Base-by-base conservation (phyloP, 2,113 vertebrate genomes). In the Motacilla tschutschensis region DNA sequence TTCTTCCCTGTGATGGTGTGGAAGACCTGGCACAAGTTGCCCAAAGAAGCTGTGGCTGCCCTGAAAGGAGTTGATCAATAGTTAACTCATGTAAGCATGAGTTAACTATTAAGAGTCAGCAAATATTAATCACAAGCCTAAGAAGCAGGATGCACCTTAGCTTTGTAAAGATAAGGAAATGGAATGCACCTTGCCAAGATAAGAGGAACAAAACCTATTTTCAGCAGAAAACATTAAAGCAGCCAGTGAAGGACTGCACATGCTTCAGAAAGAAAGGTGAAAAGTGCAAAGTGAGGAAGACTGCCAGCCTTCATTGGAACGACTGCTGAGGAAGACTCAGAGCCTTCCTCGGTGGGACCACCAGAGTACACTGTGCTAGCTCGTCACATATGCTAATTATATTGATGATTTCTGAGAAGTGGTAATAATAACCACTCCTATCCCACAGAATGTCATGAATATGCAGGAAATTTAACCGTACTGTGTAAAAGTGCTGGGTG, bases 301-400 rank as follows among this genome's bases (percentile, higher is more conserved):
- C n/a, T 44, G 31, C n/a, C 2, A 0, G 40, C 69, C 31, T 55
- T 35, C 25, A 35, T 8, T 9, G 6, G 40, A 26, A 55, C 2
- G 0, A 44, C 17, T 3, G 12, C 38, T 53, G 38, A 54, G 9
- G 38, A 70, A 33, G 31, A 70, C 17, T 54, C 0, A 0, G 38
- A 71, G 67, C 17, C 48, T 33, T 41, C 29, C 29, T 41, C 38
- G 11, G 29, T 26, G 29, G 0, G 2, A 53, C 17, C 50, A 71
- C n/a, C 51, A 35, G 18, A 17, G 40, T 3, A 55, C 40, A 44
- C 31, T 35, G 31, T 3, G 1, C 25, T 12, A 4, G 44, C 13
- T 3, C 2, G 0, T 48, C 25, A 36, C 13, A 21, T 21, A 66
- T 48, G 18, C 63, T 71, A 44, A 55, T 26, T 8, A 43, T 5